Evolutionary conservation across 2,797 vertebrate genomes (phyloP).

Genomic region (Antrozous pallidus): DNA sequence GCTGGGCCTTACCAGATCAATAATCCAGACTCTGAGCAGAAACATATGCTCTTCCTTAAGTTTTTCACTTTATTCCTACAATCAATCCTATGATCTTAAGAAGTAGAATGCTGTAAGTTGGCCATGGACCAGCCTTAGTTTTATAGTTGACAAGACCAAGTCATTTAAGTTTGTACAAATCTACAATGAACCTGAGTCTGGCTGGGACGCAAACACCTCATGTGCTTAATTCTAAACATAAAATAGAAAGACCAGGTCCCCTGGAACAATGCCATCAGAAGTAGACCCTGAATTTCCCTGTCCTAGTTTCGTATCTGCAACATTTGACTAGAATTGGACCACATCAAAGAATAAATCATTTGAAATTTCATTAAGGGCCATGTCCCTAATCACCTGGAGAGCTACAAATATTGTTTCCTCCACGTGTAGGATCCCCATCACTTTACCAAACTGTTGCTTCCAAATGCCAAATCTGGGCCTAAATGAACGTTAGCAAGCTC

Average conservation of each 20-base stretch:
- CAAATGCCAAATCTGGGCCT: background rate
- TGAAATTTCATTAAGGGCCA: background rate
- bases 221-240: background rate
- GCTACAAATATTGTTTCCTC: background rate
- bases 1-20: background rate
- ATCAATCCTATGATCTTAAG: background rate
- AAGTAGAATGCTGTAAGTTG: background rate
- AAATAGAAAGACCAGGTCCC: background rate
- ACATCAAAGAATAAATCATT: background rate
- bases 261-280: background rate
- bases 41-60: background rate
- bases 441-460: background rate
- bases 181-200: background rate
- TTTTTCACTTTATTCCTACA: background rate
- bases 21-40: background rate
- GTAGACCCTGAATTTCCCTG: background rate
- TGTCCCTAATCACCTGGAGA: background rate
- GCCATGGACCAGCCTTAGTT: background rate
- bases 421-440: background rate
- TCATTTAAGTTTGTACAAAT: background rate
- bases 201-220: background rate
- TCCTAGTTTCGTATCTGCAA: background rate
- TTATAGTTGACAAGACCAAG: background rate
- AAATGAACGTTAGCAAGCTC: background rate
- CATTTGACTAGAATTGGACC: background rate